Percentiles rank a stretch among this genome's conserved stretches.
phyloP scores from a whole-genome alignment of 1,140 invertebrate genomes.

The Brachionus rubens region DNA sequence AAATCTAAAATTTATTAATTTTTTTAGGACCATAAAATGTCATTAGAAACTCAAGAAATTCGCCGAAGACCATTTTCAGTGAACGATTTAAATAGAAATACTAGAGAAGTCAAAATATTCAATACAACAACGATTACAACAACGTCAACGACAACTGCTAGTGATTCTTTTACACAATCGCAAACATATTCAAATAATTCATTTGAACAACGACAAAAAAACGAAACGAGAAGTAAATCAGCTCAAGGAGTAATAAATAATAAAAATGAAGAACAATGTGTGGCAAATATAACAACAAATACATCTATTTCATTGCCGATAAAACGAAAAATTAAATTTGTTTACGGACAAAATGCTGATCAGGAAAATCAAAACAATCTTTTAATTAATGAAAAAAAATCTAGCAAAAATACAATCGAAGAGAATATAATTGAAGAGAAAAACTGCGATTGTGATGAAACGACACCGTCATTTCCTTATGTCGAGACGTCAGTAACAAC shows the following conservation, averaged over 20 bases:
- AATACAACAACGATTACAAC: conserved; percentile 32
- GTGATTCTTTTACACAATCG: neutral
- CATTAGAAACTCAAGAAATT: conserved; percentile 29
- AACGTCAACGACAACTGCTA: neutral
- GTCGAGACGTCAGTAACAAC: neutral
- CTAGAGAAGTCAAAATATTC: conserved; percentile 22
- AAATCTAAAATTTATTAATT: conserved; percentile 21
- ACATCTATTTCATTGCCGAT: neutral
- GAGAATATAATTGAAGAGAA: neutral
- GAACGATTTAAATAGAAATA: conserved; percentile 27
- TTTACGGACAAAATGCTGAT: neutral
- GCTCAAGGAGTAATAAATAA: neutral
- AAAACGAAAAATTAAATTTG: conserved; percentile 25
- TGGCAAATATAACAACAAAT: conserved; percentile 42
- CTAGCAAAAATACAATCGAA: neutral
- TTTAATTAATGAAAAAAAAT: neutral
- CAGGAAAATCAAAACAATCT: neutral
- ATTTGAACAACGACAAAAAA: neutral
- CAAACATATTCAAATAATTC: neutral
- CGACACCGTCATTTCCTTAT: neutral
- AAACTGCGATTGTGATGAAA: conserved; percentile 18
- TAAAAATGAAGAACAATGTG: neutral
- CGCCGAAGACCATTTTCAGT: neutral
- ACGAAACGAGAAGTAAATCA: conserved; percentile 19
- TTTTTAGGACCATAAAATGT: conserved; percentile 23